Conservation (phyloP, 1,140 invertebrate genomes). For the Drosophila bipectinata region DNA sequence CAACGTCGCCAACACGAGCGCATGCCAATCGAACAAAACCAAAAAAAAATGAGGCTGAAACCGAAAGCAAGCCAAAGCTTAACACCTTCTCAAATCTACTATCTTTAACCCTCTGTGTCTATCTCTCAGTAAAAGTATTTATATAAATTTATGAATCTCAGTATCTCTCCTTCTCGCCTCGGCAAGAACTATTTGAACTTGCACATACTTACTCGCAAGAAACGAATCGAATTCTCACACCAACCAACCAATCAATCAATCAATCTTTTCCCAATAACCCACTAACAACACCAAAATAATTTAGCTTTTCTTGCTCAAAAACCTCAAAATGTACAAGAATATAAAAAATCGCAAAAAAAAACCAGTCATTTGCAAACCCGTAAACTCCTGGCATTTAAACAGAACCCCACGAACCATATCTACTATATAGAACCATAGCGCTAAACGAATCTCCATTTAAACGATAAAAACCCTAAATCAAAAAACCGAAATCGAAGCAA, state of each 20-base stretch:
- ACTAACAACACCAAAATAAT: conserved; percentile 43
- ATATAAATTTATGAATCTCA: conserved; percentile 20
- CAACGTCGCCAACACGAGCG: conserved; percentile 45
- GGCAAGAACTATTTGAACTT: conserved; percentile 73
- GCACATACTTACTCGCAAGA: conserved; percentile 53
- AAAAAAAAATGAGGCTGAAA: conserved; percentile 19
- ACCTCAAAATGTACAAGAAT: conserved; percentile 26
- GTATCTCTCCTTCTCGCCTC: conserved; percentile 32
- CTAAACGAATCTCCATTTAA: conserved; percentile 56
- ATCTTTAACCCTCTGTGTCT: conserved; percentile 38
- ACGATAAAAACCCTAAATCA: conserved; percentile 51
- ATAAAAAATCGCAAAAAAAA: conserved; percentile 32
- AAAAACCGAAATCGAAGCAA: conserved; percentile 63
- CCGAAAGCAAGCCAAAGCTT: conserved; percentile 35
- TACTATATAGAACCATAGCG: conserved; percentile 39
- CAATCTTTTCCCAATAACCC: conserved; percentile 12
- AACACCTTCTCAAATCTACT: conserved; percentile 32
- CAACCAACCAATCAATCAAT: conserved; percentile 25
- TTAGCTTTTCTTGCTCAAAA: conserved; percentile 43
- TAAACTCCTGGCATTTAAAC: conserved; percentile 68
- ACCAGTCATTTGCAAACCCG: conserved; percentile 61
- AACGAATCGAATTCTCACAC: conserved; percentile 49
- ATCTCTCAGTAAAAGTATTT: conserved; percentile 31
- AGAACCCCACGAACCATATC: conserved; percentile 32
- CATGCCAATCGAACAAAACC: conserved; percentile 36